Base-by-base conservation (phyloP, 2,113 vertebrate genomes). In the Rhadina sibilatrix region DNA sequence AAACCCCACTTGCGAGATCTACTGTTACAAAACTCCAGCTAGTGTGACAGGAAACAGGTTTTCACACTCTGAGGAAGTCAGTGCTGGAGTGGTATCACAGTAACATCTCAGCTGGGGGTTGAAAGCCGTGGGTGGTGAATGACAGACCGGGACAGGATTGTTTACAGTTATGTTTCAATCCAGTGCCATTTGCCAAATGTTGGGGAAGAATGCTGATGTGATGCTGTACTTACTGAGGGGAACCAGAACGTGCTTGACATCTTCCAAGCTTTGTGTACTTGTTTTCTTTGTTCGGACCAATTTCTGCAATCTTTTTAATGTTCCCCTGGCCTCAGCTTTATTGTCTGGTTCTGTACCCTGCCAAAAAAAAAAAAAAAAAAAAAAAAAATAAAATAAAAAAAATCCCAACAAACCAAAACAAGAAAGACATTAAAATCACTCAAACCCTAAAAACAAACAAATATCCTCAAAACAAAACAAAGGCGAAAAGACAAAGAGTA, bases 221-320 rank as follows among this genome's bases (percentile, higher is more conserved):
- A 37, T 40, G 44, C 37, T 71, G 94, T 88, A 98, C 98, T 98
- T 96, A 98, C 97, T 64, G 79, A 96, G 87, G 54, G 97, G 97
- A 38, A 91, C 76, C 64, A 96, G 83, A 22, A 94, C 38, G 11
- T 96, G 97, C 79, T 98, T 98, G 46, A 89, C 94, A 75, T 98
- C 98, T 56, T 98, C 97, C 37, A 92, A 46, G 66, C 79, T 96
- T 5, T 93, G 97, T n/a, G 94, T 72, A 28, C 30, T 96, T 2
- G 87, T 12, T 89, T 97, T 99, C 97, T 98, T 99, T 2, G 91
- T 96, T 91, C 97, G 96, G 11, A 98, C 97, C 68, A 98, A 89
- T 70, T 98, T 98, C 95, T 99, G 98, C 30, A 98, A 69, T 86
- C 97, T 97, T 94, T 98, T 99, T 27, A 98, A 90, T 25, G 97